These are phyloP conservation scores for Parnassius orleans DNA, from an alignment of 2,888 invertebrate genomes.

Conservation along the genomic window DNA sequence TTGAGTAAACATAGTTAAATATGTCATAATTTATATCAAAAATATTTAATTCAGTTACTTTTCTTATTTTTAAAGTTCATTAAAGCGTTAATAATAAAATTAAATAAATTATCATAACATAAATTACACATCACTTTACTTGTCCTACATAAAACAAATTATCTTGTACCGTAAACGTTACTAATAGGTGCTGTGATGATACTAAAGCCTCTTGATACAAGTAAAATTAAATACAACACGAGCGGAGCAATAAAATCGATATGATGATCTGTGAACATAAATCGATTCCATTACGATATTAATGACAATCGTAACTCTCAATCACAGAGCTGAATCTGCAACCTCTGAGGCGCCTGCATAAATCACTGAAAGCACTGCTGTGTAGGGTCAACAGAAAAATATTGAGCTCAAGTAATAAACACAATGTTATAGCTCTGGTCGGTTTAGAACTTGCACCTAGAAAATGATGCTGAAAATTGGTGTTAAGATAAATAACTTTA, in stretches of 20 bases:
- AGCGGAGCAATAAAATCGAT: constrained; percentile 54
- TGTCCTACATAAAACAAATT: constrained; percentile 22
- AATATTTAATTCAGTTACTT: too few relatives aligned
- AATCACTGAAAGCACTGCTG: constrained; percentile 29
- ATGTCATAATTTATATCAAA: too few relatives aligned
- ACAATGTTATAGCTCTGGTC: too few relatives aligned
- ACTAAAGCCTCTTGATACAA: constrained; percentile 45
- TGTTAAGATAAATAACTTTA: too few relatives aligned
- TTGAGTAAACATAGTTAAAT: too few relatives aligned
- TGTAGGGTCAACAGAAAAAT: constrained; percentile 35
- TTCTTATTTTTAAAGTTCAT: too few relatives aligned
- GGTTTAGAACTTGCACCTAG: too few relatives aligned
- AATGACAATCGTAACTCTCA: constrained; percentile 72
- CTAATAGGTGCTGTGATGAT: constrained; percentile 37
- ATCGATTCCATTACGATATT: constrained; percentile 68
- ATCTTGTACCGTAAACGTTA: constrained; percentile 39
- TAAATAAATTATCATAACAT: not conserved
- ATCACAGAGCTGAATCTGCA: constrained; percentile 58
- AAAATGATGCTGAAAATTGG: too few relatives aligned
- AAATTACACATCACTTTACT: constrained; percentile 30
- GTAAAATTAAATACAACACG: constrained; percentile 52
- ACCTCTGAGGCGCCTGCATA: constrained; percentile 47
- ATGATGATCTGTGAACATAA: constrained; percentile 63
- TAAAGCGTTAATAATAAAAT: too few relatives aligned
- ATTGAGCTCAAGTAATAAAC: constrained; percentile 8